Conservation (phyloP, 2,888 invertebrate genomes). For the Erebia ligea region DNA sequence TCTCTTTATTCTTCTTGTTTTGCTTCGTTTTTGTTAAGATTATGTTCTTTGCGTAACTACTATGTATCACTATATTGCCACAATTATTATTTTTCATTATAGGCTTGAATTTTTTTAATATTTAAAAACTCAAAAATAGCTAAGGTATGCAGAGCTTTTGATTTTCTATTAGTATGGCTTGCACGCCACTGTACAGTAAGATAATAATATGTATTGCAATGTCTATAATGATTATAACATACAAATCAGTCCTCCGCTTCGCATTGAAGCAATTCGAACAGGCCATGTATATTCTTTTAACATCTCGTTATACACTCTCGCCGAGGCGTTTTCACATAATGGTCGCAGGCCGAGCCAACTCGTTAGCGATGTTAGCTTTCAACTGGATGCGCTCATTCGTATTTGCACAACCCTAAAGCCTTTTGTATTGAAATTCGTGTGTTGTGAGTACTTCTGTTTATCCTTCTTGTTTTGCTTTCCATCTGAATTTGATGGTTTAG, state of each 20-base stretch:
- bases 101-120: too few species aligned
- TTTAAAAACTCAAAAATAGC: too few species aligned
- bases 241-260: constrained; percentile 13
- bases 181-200: background rate
- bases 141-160: too few species aligned
- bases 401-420: constrained; percentile 39
- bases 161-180: too few species aligned
- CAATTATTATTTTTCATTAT: too few species aligned
- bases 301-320: constrained; percentile 24
- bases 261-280: constrained; percentile 11
- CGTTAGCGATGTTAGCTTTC: constrained; percentile 54
- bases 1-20: too few species aligned
- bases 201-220: background rate
- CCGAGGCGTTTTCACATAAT: constrained; percentile 46
- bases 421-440: constrained; percentile 31
- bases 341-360: constrained; percentile 48
- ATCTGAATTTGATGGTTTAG: background rate
- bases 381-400: constrained; percentile 47
- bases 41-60: too few species aligned
- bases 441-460: constrained; percentile 20
- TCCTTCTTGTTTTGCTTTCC: constrained; percentile 24
- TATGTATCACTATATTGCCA: too few species aligned
- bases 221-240: background rate
- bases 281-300: constrained; percentile 26
- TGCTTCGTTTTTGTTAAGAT: too few species aligned